Conservation (phyloP, 2,797 vertebrate genomes). For the Lepilemur ruficaudatus region DNA sequence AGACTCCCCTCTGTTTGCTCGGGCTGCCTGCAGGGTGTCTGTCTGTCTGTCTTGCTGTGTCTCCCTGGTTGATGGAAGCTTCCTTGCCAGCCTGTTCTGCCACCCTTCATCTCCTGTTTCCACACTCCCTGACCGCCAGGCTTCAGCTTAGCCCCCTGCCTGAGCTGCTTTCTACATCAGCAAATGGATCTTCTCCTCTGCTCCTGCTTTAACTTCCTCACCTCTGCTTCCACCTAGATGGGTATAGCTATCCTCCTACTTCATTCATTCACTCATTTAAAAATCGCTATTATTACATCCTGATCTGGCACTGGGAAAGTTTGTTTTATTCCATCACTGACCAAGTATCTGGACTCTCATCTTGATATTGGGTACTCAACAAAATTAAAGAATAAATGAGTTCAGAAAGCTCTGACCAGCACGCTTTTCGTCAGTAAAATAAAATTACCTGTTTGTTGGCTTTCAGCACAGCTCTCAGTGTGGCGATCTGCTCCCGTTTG, state of each 20-base stretch:
- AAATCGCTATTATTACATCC: not conserved
- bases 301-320: not conserved
- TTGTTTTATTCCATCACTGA: not conserved
- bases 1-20: not conserved
- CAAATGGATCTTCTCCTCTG: not conserved
- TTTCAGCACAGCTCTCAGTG: slow-evolving; percentile 95
- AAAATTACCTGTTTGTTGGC: slow-evolving; percentile 96
- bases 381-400: not conserved
- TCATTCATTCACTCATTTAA: not conserved
- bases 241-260: not conserved
- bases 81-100: not conserved
- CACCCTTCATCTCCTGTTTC: not conserved
- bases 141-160: not conserved
- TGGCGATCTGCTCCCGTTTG: slow-evolving; percentile 98
- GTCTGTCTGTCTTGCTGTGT: not conserved
- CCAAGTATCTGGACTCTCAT: not conserved
- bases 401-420: not conserved
- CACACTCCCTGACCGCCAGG: not conserved
- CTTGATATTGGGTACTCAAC: not conserved
- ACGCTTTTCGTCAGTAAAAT: not conserved
- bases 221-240: not conserved
- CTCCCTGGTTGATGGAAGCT: not conserved
- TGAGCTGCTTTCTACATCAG: not conserved
- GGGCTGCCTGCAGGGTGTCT: not conserved
- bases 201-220: not conserved